Base-by-base conservation (phyloP, 1,140 invertebrate species). In the Drosophila orena region DNA sequence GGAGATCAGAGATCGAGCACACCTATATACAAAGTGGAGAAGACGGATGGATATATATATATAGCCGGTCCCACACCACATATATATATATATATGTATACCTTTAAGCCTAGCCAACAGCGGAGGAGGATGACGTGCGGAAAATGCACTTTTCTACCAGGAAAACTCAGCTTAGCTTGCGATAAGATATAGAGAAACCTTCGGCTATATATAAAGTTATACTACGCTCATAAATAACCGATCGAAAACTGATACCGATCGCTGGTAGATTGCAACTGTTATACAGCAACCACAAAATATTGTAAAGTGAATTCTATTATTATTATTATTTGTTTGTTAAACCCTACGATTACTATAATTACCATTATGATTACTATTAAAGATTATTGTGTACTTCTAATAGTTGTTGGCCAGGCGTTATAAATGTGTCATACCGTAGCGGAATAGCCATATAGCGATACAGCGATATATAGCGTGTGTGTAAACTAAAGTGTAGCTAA, bases 251-350 rank as follows among this genome's bases (percentile, higher is more conserved):
- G 70, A 77, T 76, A 83, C 40, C 42, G 74, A 81, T 78, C 81
- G 66, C 66, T 77, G 73, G 72, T 75, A 81, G 81, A 81, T 71
- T 60, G 73, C 78, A 88, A 66, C 56, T 86, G 75, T 84, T 84
- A 84, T 81, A 79, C 75, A 83, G 64, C 46, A 83, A 69, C 53
- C 56, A 58, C 50, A 78, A 69, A 71, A 72, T 40, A 71, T 57
- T 70, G 65, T 58, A 59, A 81, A 81, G 65, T 70, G 70, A 70
- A 35, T 57, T 70, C 52, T 70, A 70, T 53, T 60, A 60, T 57
- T 58, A 64, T 56, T 58, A 64, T 56, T 65, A 65, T 68, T 68
- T 68, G 64, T 52, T 68, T 70, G 64, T 70, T 70, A 70, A 70
- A 54, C 50, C 24, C 65, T 70, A 70, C 64, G 66, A 70, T 70